These are phyloP conservation scores for Mycteria americana DNA, from an alignment of 2,797 vertebrate genomes.

Conservation along the genomic window DNA sequence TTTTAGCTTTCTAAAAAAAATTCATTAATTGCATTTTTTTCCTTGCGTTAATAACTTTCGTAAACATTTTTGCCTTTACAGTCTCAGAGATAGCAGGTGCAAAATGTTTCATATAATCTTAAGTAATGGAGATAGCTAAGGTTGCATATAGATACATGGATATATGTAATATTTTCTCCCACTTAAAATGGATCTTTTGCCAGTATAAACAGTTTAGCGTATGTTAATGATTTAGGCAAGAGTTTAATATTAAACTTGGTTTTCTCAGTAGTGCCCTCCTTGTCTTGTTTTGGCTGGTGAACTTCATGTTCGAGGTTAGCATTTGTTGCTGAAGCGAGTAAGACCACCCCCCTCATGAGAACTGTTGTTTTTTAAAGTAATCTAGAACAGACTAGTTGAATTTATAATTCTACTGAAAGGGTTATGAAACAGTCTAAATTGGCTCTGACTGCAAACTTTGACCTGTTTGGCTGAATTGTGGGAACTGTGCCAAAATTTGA, in stretches of 20 bases:
- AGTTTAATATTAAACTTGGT: conserved; percentile 4
- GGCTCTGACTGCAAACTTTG: conserved; percentile 63
- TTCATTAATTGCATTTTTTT: not conserved
- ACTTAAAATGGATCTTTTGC: not conserved
- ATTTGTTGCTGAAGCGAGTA: not conserved
- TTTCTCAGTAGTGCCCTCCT: not conserved
- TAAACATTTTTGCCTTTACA: not conserved
- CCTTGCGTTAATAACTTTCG: not conserved
- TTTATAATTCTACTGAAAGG: conserved; percentile 56
- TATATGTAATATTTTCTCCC: not conserved
- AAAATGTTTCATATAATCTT: not conserved
- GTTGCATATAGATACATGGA: not conserved
- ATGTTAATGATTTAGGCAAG: conserved; percentile 5
- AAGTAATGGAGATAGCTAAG: not conserved
- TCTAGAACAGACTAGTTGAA: conserved; percentile 34
- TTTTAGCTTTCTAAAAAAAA: not conserved
- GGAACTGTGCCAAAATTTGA: conserved; percentile 54
- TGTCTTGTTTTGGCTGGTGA: not conserved
- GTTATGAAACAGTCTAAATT: conserved; percentile 65
- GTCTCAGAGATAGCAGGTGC: not conserved
- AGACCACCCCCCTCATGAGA: not conserved
- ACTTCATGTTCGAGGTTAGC: not conserved
- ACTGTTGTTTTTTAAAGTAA: not conserved
- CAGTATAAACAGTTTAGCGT: not conserved
- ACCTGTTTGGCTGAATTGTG: conserved; percentile 53